Evolutionary conservation across 2,797 vertebrate genomes (phyloP).

Genomic region (Myotis pilosus): DNA sequence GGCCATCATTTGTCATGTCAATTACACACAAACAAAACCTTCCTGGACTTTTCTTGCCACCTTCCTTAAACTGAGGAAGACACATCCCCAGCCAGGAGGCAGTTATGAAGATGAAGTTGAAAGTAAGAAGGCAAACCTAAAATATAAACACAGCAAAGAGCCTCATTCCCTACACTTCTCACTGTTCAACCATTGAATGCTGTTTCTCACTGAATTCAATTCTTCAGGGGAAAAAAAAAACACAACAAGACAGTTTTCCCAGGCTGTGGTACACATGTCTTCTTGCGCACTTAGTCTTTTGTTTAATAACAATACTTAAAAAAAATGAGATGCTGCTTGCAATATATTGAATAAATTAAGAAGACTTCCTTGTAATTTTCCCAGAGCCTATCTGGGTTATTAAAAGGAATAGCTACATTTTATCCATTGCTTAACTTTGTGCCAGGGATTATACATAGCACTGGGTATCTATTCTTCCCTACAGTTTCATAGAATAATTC

Average conservation of each 20-base stretch:
- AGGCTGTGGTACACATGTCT: neutral
- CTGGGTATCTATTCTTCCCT: neutral
- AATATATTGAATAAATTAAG: neutral
- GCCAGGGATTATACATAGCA: neutral
- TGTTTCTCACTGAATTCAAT: neutral
- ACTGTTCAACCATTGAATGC: neutral
- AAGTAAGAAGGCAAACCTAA: neutral
- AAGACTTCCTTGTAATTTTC: neutral
- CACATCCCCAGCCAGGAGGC: neutral
- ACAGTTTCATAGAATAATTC: neutral
- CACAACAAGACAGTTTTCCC: neutral
- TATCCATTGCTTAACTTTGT: neutral
- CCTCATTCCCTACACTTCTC: neutral
- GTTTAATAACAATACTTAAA: constrained; percentile 26
- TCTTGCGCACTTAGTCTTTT: neutral
- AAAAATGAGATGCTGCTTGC: neutral
- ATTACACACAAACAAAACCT: neutral
- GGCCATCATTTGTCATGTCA: neutral
- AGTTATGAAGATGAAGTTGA: constrained; percentile 2
- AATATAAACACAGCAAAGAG: neutral
- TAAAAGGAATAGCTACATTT: neutral
- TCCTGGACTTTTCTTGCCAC: constrained; percentile 1
- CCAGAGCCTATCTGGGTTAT: neutral
- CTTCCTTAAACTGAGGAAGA: neutral
- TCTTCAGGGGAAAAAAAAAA: neutral